These are phyloP conservation scores for Eupithecia centaureata DNA, from an alignment of 2,888 invertebrate genomes.

Conservation along the genomic window DNA sequence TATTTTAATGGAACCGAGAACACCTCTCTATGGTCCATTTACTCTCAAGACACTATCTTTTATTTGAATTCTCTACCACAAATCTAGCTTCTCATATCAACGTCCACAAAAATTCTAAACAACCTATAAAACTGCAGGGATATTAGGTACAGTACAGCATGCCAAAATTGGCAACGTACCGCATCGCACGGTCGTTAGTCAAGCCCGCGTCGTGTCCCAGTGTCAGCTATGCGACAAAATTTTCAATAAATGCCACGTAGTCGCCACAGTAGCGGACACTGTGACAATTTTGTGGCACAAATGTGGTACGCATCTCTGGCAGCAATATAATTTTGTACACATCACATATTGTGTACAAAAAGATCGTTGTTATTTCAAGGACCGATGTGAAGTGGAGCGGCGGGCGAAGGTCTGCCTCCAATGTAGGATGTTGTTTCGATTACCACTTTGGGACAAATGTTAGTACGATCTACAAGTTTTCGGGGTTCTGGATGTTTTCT, in stretches of 20 bases:
- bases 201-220: slow-evolving; percentile 21
- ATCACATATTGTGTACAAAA: too few relatives aligned
- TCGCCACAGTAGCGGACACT: slow-evolving; percentile 17
- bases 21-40: not conserved
- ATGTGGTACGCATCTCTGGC: slow-evolving; percentile 1
- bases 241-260: slow-evolving; percentile 34
- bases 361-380: too few relatives aligned
- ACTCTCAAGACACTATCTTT: not conserved
- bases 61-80: not conserved
- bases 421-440: too few relatives aligned
- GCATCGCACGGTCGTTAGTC: slow-evolving; percentile 27
- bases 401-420: too few relatives aligned
- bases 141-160: slow-evolving; percentile 23
- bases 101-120: not conserved
- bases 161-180: slow-evolving; percentile 29
- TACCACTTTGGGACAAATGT: too few relatives aligned
- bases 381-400: too few relatives aligned
- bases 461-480: too few relatives aligned
- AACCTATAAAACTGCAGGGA: not conserved
- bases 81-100: not conserved
- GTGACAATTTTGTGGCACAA: slow-evolving; percentile 28
- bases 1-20: not conserved
- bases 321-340: not conserved
- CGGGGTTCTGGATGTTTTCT: too few relatives aligned
- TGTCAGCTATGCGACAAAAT: slow-evolving; percentile 34